Evolutionary conservation across 2,888 invertebrate genomes (phyloP).

Genomic region (Xestoiulus laeticollis): DNA sequence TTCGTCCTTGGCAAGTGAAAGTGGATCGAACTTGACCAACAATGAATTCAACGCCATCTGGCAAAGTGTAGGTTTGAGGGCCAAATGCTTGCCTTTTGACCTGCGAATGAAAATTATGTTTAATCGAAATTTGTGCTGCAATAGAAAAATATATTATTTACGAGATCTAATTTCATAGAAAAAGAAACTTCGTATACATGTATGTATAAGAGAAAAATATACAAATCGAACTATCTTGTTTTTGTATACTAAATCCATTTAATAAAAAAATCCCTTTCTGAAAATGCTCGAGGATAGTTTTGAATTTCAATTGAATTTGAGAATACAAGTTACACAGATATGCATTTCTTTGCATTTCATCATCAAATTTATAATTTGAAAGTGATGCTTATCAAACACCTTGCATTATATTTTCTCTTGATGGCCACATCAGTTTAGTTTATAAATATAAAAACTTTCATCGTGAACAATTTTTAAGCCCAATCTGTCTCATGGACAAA

Average conservation of each 20-base stretch:
- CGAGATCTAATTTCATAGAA: no score
- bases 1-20: slow-evolving; percentile 55
- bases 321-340: not conserved
- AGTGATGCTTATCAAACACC: not conserved
- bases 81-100: slow-evolving; percentile 54
- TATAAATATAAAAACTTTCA: not conserved
- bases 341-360: not conserved
- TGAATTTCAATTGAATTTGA: no score
- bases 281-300: no score
- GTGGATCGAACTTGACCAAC: slow-evolving; percentile 51
- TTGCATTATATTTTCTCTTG: not conserved
- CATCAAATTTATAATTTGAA: not conserved
- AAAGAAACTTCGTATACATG: no score
- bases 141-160: not conserved
- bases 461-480: not conserved
- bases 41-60: slow-evolving; percentile 54
- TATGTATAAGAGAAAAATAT: no score
- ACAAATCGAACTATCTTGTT: not conserved
- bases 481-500: not conserved
- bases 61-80: slow-evolving; percentile 50
- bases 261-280: no score
- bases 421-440: not conserved
- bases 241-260: no score
- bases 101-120: not conserved
- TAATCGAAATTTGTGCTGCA: not conserved